phyloP scores from a whole-genome alignment of 2,888 invertebrate species.

The Diarsia rubi region DNA sequence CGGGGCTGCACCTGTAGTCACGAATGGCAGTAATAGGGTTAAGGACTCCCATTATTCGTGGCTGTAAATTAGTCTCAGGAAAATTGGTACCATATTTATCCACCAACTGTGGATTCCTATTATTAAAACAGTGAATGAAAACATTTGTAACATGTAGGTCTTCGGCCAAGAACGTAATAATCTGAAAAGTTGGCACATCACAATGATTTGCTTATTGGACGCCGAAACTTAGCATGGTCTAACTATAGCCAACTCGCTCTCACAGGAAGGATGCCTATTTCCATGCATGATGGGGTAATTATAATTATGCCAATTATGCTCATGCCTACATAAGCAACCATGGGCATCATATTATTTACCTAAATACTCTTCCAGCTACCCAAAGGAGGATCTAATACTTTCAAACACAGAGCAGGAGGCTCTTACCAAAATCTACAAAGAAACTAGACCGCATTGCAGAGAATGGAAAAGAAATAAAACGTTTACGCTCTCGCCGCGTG shows the following conservation, averaged over 20 bases:
- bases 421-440: slow-evolving; percentile 42
- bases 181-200: too few species aligned
- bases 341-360: neutral
- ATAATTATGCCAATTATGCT: too few species aligned
- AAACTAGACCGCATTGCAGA: slow-evolving; percentile 76
- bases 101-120: neutral
- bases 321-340: too few species aligned
- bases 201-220: too few species aligned
- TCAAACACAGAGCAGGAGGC: slow-evolving; percentile 14
- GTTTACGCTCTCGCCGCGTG: slow-evolving; percentile 72
- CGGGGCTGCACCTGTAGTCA: slow-evolving; percentile 4
- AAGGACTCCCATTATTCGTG: slow-evolving; percentile 14
- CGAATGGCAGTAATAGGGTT: neutral
- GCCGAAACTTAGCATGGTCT: neutral
- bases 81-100: neutral
- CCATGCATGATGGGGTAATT: too few species aligned
- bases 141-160: neutral
- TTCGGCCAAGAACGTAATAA: neutral
- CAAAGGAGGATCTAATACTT: neutral
- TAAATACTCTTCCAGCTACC: neutral
- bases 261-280: too few species aligned
- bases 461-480: slow-evolving; percentile 75
- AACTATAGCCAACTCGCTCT: too few species aligned
- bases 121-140: neutral
- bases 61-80: neutral